phyloP scores from a whole-genome alignment of 1,140 invertebrate species.

The Scaptomyza hsui region DNA sequence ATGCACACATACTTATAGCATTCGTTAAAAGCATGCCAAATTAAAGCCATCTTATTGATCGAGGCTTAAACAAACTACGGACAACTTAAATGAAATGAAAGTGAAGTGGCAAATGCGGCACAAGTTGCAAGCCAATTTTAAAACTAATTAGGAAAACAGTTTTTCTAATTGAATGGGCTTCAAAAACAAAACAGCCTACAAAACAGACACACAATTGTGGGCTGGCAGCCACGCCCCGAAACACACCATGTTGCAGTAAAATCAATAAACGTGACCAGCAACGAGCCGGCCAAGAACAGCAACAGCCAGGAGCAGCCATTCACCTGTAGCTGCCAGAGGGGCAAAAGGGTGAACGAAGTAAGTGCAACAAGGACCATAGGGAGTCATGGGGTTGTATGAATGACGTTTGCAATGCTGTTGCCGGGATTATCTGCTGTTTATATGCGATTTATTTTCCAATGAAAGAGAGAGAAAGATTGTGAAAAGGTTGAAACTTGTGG shows the following conservation, averaged over 20 bases:
- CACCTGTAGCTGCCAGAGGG: slow-evolving; percentile 45
- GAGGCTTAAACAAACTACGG: too few species aligned
- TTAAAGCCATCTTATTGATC: too few species aligned
- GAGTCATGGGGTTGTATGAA: slow-evolving; percentile 46
- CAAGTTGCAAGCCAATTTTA: slow-evolving; percentile 13
- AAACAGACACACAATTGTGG: slow-evolving; percentile 9
- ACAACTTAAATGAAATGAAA: neutral
- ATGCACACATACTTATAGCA: neutral
- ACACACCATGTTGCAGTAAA: slow-evolving; percentile 27
- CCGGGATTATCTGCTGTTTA: slow-evolving; percentile 79
- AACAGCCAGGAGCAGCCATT: slow-evolving; percentile 31
- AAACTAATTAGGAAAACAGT: slow-evolving; percentile 65
- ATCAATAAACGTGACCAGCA: slow-evolving; percentile 55
- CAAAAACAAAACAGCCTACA: slow-evolving; percentile 31
- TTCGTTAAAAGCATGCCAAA: too few species aligned
- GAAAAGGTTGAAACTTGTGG: slow-evolving; percentile 19
- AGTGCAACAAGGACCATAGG: slow-evolving; percentile 19
- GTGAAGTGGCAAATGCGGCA: neutral
- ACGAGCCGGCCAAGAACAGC: slow-evolving; percentile 6
- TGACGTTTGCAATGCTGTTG: slow-evolving; percentile 69
- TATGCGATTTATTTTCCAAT: slow-evolving; percentile 72
- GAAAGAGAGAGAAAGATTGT: slow-evolving; percentile 1
- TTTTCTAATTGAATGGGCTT: slow-evolving; percentile 55
- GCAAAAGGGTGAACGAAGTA: slow-evolving; percentile 12
- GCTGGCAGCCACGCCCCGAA: slow-evolving; percentile 5